phyloP scores from a whole-genome alignment of 1,140 invertebrate species.

The Drosophila cardini region DNA sequence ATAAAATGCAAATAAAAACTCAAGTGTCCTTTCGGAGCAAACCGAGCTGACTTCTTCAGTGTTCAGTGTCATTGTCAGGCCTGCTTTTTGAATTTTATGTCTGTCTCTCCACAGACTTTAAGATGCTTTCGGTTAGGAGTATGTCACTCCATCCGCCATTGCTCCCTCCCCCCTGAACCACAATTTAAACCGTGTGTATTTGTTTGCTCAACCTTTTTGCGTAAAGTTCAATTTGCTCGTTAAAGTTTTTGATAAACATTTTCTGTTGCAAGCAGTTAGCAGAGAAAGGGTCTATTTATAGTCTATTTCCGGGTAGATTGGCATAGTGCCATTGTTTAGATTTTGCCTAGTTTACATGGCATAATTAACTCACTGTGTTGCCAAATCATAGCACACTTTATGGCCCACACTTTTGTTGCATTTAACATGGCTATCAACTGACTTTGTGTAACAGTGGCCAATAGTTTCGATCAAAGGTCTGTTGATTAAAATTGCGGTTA shows the following conservation, averaged over 20 bases:
- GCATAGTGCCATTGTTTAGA: slow-evolving; percentile 57
- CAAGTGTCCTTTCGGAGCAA: slow-evolving; percentile 58
- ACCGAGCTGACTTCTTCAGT: slow-evolving; percentile 12
- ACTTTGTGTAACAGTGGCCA: neutral
- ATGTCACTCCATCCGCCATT: too few species aligned
- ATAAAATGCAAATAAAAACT: slow-evolving; percentile 83
- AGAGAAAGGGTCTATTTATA: neutral
- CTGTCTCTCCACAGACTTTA: slow-evolving; percentile 24
- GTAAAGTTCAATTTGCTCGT: slow-evolving; percentile 72
- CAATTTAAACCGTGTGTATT: slow-evolving; percentile 14
- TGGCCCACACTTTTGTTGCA: slow-evolving; percentile 59
- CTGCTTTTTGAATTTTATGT: slow-evolving; percentile 31
- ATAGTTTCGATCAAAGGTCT: slow-evolving; percentile 32
- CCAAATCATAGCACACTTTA: slow-evolving; percentile 38
- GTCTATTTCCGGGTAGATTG: slow-evolving; percentile 43
- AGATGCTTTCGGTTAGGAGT: too few species aligned
- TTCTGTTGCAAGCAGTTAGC: neutral
- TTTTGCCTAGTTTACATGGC: slow-evolving; percentile 57
- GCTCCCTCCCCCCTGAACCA: neutral
- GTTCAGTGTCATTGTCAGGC: slow-evolving; percentile 46
- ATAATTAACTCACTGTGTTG: slow-evolving; percentile 59
- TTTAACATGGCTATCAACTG: slow-evolving; percentile 25
- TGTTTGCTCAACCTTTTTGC: slow-evolving; percentile 71
- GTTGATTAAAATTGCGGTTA: slow-evolving; percentile 56
- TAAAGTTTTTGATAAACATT: slow-evolving; percentile 69